Evolutionary conservation across 1,140 invertebrate genomes (phyloP).

Genomic region (Stegodyphus mimosarum): DNA sequence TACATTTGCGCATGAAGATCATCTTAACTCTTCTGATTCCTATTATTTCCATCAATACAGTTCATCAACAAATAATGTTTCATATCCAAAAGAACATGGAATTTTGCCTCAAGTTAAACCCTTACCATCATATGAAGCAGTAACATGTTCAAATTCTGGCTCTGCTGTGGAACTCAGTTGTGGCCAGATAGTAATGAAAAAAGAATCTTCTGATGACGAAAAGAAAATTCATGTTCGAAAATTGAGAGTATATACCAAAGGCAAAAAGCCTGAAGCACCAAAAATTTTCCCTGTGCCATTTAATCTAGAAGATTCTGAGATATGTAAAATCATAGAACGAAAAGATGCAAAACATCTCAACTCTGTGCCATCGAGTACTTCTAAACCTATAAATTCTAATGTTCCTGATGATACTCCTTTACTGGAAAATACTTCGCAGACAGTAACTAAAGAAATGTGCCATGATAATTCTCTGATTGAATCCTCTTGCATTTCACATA

Average conservation of each 20-base stretch:
- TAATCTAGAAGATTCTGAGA: constrained; percentile 45
- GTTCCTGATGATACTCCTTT: background rate
- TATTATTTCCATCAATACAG: background rate
- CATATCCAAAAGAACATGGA: background rate
- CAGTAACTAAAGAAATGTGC: background rate
- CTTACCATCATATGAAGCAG: constrained; percentile 28
- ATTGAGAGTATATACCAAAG: constrained; percentile 52
- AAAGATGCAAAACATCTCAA: constrained; percentile 30
- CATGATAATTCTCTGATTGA: background rate
- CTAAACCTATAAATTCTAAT: background rate
- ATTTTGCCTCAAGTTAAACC: constrained; percentile 27
- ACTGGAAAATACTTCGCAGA: constrained; percentile 21
- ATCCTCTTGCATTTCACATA: too few species aligned
- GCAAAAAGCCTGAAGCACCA: constrained; percentile 47
- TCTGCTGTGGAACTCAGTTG: background rate
- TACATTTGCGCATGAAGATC: background rate
- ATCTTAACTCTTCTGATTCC: background rate
- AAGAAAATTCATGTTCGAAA: constrained; percentile 35
- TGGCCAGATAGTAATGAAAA: background rate
- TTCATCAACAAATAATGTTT: background rate
- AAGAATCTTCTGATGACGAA: background rate
- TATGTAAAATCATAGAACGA: constrained; percentile 31
- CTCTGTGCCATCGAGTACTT: background rate
- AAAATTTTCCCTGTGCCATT: constrained; percentile 52
- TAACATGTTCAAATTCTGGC: background rate